Evolutionary conservation across 1,140 invertebrate species (phyloP).

Genomic region (Formica exsecta): DNA sequence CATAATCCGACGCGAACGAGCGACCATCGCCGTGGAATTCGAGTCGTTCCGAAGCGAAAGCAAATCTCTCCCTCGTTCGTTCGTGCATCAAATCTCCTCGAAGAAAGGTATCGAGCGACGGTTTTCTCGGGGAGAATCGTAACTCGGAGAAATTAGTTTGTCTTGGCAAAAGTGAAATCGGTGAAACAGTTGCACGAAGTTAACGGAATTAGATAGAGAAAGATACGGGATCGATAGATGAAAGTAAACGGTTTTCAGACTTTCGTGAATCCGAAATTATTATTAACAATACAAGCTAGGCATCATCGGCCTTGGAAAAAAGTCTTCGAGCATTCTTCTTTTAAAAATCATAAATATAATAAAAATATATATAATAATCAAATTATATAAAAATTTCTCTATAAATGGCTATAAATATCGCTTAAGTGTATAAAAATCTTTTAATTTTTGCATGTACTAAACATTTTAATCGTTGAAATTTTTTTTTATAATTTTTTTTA

Average conservation of each 20-base stretch:
- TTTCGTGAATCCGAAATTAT: conserved; percentile 41
- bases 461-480: background rate
- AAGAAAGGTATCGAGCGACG: conserved; percentile 31
- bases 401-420: background rate
- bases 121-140: conserved; percentile 23
- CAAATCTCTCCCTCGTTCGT: conserved; percentile 51
- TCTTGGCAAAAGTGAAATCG: conserved; percentile 61
- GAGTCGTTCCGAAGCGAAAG: conserved; percentile 44
- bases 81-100: conserved; percentile 34
- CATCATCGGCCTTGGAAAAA: background rate
- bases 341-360: background rate
- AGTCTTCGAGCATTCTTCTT: background rate
- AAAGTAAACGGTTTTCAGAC: conserved; percentile 41
- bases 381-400: background rate
- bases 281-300: background rate
- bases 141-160: conserved; percentile 57
- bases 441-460: background rate
- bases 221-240: conserved; percentile 46
- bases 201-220: conserved; percentile 35
- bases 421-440: background rate
- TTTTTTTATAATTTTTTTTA: background rate
- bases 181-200: conserved; percentile 45
- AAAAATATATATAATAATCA: background rate
- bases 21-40: conserved; percentile 17
- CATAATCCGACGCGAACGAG: conserved; percentile 68